phyloP scores from a whole-genome alignment of 1,140 invertebrate species.

The Brachionus rotundiformis region DNA sequence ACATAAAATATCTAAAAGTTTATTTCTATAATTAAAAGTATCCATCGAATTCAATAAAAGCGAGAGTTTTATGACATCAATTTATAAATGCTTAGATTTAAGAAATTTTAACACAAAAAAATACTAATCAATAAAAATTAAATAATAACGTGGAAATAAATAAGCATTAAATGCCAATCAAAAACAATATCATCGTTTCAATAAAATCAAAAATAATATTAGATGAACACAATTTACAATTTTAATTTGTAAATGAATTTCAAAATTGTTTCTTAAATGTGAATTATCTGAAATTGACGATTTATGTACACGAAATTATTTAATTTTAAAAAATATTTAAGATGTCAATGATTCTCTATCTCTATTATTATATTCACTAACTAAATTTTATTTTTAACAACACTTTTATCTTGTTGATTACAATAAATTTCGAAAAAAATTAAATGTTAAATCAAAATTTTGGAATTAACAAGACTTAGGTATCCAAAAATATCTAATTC shows the following conservation, averaged over 20 bases:
- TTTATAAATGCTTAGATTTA: not conserved
- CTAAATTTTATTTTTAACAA: no score
- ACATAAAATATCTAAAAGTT: no score
- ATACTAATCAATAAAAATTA: not conserved
- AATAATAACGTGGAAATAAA: not conserved
- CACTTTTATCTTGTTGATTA: not conserved
- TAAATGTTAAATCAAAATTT: not conserved
- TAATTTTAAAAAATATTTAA: not conserved
- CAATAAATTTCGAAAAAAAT: not conserved
- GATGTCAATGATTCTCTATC: not conserved
- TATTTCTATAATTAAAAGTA: no score
- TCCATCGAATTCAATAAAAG: no score
- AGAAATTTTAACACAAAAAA: slow-evolving; percentile 4
- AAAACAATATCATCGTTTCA: not conserved
- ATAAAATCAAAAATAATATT: no score
- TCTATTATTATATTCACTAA: not conserved
- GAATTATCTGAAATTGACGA: not conserved
- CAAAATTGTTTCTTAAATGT: not conserved
- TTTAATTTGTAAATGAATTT: not conserved
- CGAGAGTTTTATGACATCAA: not conserved
- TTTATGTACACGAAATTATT: slow-evolving; percentile 4
- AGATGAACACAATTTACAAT: not conserved
- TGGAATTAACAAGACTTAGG: not conserved
- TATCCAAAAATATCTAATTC: not conserved
- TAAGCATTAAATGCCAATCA: not conserved